Percentiles rank a stretch among this genome's conserved stretches.
Evolutionary conservation across 2,888 invertebrate genomes (phyloP).

Genomic region (Strigamia maritima): DNA sequence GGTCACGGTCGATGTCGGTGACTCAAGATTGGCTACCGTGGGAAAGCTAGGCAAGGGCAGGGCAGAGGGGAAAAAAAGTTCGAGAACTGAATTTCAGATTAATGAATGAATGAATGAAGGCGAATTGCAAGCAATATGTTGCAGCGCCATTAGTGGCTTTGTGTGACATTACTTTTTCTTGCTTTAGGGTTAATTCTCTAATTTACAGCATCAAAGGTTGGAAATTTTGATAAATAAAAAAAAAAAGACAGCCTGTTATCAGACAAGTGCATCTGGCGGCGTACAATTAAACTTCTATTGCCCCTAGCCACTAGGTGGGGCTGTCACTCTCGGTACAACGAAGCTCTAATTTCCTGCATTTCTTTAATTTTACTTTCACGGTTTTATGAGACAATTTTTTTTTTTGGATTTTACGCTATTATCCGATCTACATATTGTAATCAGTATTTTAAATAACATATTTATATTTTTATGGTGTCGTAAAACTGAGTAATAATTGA

Average conservation of each 20-base stretch:
- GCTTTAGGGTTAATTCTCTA: background rate
- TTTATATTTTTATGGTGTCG: too few species aligned
- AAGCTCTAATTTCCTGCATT: constrained; percentile 8
- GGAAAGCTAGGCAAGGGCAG: constrained; percentile 8
- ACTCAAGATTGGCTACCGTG: constrained; percentile 27
- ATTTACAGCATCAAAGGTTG: constrained; percentile 8
- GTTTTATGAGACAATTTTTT: background rate
- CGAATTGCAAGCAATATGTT: background rate
- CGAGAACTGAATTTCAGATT: constrained; percentile 2
- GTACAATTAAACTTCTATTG: constrained; percentile 23
- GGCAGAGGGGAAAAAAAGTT: background rate
- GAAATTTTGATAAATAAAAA: background rate
- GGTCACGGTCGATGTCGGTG: constrained; percentile 29
- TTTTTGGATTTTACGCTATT: background rate
- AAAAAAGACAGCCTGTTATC: background rate
- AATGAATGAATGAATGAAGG: background rate
- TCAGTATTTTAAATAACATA: too few species aligned
- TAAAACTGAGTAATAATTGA: too few species aligned
- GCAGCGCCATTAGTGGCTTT: background rate
- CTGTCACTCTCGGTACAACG: background rate
- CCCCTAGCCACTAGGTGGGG: constrained; percentile 29
- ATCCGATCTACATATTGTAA: background rate
- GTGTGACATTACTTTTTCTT: background rate
- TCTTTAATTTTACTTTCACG: background rate
- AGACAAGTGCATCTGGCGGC: constrained; percentile 24